Conservation (phyloP, 2,113 vertebrate genomes). For the Epinephelus cyanopodus region DNA sequence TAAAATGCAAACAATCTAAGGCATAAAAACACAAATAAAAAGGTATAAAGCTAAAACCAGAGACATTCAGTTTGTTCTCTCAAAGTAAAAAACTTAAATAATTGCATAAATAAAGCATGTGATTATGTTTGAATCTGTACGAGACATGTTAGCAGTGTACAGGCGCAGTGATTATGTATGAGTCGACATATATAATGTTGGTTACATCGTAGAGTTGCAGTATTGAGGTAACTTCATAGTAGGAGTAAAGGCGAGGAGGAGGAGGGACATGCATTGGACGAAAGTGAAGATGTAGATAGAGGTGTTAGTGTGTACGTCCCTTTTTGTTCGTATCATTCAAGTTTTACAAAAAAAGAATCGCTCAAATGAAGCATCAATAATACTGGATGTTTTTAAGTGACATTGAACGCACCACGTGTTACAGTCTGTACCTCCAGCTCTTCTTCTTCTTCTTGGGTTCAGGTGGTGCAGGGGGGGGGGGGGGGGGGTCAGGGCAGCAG, state of each 20-base stretch:
- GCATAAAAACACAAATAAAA: slow-evolving; percentile 61
- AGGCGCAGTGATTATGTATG: slow-evolving; percentile 40
- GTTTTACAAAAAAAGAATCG: slow-evolving; percentile 45
- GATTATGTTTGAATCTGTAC: slow-evolving; percentile 52
- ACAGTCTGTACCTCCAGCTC: background rate
- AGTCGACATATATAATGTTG: slow-evolving; percentile 54
- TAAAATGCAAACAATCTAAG: slow-evolving; percentile 70
- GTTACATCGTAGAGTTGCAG: slow-evolving; percentile 46
- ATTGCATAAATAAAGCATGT: slow-evolving; percentile 77
- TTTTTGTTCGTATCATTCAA: slow-evolving; percentile 65
- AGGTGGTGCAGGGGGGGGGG: background rate
- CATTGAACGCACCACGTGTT: slow-evolving; percentile 1
- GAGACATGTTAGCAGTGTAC: slow-evolving; percentile 43
- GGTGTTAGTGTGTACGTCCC: slow-evolving; percentile 61
- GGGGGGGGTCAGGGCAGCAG: slow-evolving; percentile 86
- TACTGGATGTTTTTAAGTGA: slow-evolving; percentile 30
- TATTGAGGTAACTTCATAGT: slow-evolving; percentile 71
- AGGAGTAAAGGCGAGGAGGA: slow-evolving; percentile 31
- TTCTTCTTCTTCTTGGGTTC: slow-evolving; percentile 1
- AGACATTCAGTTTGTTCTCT: slow-evolving; percentile 78
- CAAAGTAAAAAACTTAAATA: slow-evolving; percentile 73
- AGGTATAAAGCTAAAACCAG: slow-evolving; percentile 78
- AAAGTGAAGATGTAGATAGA: slow-evolving; percentile 48
- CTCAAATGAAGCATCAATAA: slow-evolving; percentile 37
- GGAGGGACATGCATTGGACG: slow-evolving; percentile 57